Evolutionary conservation across 2,797 vertebrate genomes (phyloP).

Genomic region (Scolopax rusticola): DNA sequence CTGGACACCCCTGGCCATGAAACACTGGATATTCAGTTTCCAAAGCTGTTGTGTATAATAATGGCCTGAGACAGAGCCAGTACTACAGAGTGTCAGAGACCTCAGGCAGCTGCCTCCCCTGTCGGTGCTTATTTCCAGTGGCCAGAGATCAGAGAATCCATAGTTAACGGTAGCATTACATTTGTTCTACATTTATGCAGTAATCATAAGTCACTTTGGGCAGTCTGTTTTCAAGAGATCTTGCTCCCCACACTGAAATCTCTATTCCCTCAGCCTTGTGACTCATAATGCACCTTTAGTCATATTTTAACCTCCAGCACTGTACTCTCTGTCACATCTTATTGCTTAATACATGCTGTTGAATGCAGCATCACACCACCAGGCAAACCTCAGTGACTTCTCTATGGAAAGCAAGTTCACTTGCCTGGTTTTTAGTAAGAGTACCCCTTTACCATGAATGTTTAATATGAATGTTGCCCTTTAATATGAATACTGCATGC

Average conservation of each 20-base stretch:
- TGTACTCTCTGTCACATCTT: slow-evolving; percentile 33
- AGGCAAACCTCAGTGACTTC: slow-evolving; percentile 2
- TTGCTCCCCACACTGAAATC: slow-evolving; percentile 28
- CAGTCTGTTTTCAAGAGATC: slow-evolving; percentile 31
- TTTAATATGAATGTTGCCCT: neutral
- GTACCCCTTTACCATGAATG: neutral
- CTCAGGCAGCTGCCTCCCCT: neutral
- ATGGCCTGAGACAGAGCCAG: neutral
- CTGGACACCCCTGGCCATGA: neutral
- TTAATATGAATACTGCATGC: neutral
- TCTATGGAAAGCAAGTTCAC: slow-evolving; percentile 1
- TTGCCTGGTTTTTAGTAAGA: neutral
- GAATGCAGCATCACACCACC: neutral
- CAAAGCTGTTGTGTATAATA: neutral
- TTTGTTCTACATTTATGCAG: neutral
- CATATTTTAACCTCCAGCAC: slow-evolving; percentile 64
- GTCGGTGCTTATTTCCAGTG: neutral
- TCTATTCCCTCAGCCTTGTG: slow-evolving; percentile 60
- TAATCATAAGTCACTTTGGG: slow-evolving; percentile 30
- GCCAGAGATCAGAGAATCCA: neutral
- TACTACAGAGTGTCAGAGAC: neutral
- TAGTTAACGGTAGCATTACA: neutral
- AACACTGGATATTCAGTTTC: neutral
- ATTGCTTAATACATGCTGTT: slow-evolving; percentile 22
- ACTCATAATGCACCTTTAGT: slow-evolving; percentile 60